Percentiles rank a stretch among this genome's conserved stretches.
Conservation (phyloP, 2,113 vertebrate species). For the Odocoileus virginianus region DNA sequence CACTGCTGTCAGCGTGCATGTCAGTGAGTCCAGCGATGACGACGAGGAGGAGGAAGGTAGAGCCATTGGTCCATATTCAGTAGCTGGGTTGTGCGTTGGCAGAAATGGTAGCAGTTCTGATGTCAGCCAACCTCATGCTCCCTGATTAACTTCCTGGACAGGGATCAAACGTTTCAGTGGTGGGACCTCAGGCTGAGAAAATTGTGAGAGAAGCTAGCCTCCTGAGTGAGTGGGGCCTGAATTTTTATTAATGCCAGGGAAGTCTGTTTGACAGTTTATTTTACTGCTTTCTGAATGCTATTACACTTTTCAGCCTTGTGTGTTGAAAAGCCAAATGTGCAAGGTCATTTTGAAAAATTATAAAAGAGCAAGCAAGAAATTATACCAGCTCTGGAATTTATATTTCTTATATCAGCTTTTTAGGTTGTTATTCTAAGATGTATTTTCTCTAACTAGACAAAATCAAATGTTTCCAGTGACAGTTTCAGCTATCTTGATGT, state of each 20-base stretch:
- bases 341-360: background rate
- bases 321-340: background rate
- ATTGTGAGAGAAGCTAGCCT: background rate
- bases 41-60: conserved; percentile 98
- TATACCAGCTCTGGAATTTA: background rate
- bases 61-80: background rate
- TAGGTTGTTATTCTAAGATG: background rate
- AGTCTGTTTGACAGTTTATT: background rate
- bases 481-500: background rate
- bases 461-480: background rate
- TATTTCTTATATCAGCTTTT: background rate
- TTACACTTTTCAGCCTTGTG: background rate
- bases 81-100: background rate
- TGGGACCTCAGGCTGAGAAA: background rate
- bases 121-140: background rate
- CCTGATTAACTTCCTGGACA: background rate
- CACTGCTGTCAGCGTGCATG: conserved; percentile 95
- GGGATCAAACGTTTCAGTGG: background rate
- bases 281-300: background rate
- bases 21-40: conserved; percentile 98
- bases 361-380: background rate
- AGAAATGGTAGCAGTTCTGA: background rate
- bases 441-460: background rate
- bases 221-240: background rate
- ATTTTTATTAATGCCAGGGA: background rate